A percentile compares a stretch with the other conserved stretches of the same genome.
Conservation (phyloP, 53 echinoderm and acorn worm species). For the Apostichopus leukothele region DNA sequence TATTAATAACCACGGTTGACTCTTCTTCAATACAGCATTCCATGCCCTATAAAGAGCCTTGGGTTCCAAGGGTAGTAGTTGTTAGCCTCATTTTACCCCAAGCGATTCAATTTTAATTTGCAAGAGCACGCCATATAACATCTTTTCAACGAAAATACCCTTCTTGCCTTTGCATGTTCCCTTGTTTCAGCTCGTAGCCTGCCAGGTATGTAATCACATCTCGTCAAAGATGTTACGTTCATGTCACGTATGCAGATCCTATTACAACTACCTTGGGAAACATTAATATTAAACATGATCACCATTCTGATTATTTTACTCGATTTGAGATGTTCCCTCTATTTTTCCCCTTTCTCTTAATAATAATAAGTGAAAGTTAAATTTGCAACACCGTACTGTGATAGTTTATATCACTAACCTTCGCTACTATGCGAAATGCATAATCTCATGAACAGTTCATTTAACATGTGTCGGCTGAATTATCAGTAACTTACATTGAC, state of each 20-base stretch:
- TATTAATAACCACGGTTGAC: slow-evolving; percentile 10
- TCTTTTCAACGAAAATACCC: neutral
- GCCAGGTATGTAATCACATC: neutral
- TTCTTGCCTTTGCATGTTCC: neutral
- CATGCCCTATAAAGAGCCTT: slow-evolving; percentile 5
- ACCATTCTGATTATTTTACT: neutral
- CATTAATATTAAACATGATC: neutral
- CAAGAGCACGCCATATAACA: slow-evolving; percentile 3
- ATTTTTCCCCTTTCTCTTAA: too few species aligned
- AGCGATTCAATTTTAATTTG: slow-evolving; percentile 40
- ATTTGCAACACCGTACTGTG: too few species aligned
- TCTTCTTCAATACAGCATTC: neutral
- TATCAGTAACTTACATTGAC: too few species aligned
- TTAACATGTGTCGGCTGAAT: too few species aligned
- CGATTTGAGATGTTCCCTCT: neutral
- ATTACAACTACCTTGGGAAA: neutral
- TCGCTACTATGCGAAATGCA: too few species aligned
- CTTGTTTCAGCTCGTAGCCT: neutral
- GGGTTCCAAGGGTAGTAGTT: slow-evolving; percentile 16
- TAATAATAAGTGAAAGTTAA: too few species aligned
- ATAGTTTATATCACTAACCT: too few species aligned
- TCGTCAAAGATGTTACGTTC: neutral
- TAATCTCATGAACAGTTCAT: too few species aligned
- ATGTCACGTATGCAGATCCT: neutral
- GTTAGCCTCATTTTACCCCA: slow-evolving; percentile 23